Base-by-base conservation (phyloP, 2,113 vertebrate species). In the Drymodes brunneopygia region DNA sequence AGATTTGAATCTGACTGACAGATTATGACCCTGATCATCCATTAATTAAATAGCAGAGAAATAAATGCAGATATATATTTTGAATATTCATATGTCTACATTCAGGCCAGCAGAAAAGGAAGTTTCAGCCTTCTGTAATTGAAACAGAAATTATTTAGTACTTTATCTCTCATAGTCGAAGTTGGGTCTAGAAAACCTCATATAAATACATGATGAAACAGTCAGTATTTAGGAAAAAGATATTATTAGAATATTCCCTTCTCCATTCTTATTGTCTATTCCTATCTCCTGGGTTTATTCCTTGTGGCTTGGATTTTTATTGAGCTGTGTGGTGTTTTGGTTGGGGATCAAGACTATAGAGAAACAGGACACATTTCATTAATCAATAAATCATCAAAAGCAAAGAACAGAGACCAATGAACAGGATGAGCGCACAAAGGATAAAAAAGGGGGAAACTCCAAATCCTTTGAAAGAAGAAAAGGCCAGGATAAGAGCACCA, bases 341-440 rank as follows among this genome's bases (percentile, higher is more conserved):
- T 85, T 61, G 58, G 73, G 72, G 64, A 83, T 67, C 40, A 45
- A 86, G 79, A 73, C 0, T 42, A 4, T 8, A 88, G 60, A 92
- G 58, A 88, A 92, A 86, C 82, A 95, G 33, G 36, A 71, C 79
- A 86, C 11, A 1, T 90, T 92, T 67, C 78, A 15, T 71, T 72
- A 90, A 96, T 97, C 92, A 96, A 96, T 96, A 97, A 97, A 95
- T 93, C 92, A 96, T 95, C 90, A 96, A 88, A 95, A 64, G 88
- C 56, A 71, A 38, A 87, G 91, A 75, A 0, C 51, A 77, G 89
- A 74, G 72, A 65, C 33, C 92, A 83, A 3, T 18, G 80, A 86
- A 81, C 15, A 40, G 20, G 44, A 81, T 50, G 56, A 81, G 72
- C 7, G n/a, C 85, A 74, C 56, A 86, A 58, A 70, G 31, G 67